phyloP scores from a whole-genome alignment of 2,888 invertebrate species.

The Adela reaumurella region DNA sequence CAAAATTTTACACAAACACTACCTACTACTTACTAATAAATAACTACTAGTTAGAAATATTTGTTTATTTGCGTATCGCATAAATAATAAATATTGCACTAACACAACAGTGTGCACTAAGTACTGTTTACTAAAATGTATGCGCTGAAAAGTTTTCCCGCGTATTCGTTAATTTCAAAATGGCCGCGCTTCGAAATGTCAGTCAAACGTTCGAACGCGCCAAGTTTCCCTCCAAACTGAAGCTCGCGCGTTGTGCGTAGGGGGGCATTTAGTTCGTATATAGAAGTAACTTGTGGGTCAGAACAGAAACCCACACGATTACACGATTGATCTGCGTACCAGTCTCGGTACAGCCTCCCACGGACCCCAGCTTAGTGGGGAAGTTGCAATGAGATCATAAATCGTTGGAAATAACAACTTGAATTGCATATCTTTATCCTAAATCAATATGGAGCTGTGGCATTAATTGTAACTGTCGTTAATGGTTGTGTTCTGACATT shows the following conservation, averaged over 20 bases:
- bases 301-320: neutral
- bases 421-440: constrained; percentile 21
- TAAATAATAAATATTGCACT: too few species aligned
- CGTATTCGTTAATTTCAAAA: neutral
- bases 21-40: too few species aligned
- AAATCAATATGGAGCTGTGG: too few species aligned
- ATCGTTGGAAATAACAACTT: constrained; percentile 17
- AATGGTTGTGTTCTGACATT: too few species aligned
- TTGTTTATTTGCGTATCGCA: too few species aligned
- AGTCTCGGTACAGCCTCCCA: neutral
- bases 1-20: too few species aligned
- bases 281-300: neutral
- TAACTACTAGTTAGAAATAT: too few species aligned
- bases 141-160: neutral
- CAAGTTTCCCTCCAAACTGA: constrained; percentile 12
- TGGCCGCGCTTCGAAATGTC: constrained; percentile 6
- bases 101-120: too few species aligned
- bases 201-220: constrained; percentile 12
- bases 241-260: neutral
- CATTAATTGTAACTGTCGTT: too few species aligned
- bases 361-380: neutral
- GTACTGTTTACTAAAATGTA: too few species aligned
- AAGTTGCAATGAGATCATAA: constrained; percentile 43
- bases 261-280: neutral
- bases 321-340: neutral